phyloP scores from a whole-genome alignment of 2,113 vertebrate genomes.

The Caracal caracal region DNA sequence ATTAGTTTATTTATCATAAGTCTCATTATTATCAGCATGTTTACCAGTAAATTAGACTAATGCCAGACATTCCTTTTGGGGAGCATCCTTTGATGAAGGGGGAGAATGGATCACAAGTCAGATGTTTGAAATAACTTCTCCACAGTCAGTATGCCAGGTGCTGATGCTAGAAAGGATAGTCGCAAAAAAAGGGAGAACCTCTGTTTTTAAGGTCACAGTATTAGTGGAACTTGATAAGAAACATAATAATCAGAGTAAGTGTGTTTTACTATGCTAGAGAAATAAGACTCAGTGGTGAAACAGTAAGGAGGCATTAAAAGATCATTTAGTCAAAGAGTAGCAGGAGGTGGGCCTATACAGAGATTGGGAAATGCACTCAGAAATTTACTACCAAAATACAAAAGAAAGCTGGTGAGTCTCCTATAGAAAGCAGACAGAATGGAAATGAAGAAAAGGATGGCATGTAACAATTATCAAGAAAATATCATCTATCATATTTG shows the following conservation, averaged over 20 bases:
- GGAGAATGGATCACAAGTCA: neutral
- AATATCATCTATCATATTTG: neutral
- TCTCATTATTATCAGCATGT: neutral
- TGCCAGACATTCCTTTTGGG: neutral
- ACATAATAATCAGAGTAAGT: neutral
- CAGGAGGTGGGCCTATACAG: neutral
- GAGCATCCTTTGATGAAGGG: neutral
- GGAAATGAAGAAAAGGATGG: neutral
- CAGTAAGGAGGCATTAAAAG: neutral
- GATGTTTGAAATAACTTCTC: neutral
- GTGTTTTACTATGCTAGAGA: neutral
- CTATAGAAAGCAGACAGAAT: neutral
- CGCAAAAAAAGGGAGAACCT: neutral
- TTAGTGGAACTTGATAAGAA: neutral
- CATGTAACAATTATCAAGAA: neutral
- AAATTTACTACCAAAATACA: neutral
- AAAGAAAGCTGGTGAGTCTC: neutral
- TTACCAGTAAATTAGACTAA: neutral
- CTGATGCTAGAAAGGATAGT: neutral
- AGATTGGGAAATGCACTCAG: neutral
- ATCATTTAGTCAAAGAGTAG: neutral
- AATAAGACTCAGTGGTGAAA: neutral
- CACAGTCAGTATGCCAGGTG: neutral
- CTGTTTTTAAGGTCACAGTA: neutral
- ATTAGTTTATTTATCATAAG: conserved; percentile 14